Base-by-base conservation (phyloP, 2,113 vertebrate genomes). In the Pelecanus crispus region DNA sequence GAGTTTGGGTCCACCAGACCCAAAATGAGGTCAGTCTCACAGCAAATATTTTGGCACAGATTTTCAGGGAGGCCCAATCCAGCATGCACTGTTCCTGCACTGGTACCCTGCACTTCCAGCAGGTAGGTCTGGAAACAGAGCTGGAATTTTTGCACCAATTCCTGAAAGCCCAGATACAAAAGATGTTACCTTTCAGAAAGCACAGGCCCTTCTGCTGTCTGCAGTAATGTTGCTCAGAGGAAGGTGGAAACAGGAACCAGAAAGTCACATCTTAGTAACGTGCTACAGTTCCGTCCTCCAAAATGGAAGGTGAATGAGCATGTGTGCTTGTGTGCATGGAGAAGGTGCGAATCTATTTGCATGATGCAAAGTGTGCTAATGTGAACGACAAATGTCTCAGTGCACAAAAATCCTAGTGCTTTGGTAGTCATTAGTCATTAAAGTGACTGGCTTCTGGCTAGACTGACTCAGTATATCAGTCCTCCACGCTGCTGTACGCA, bases 81-180 rank as follows among this genome's bases (percentile, higher is more conserved):
- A 84, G 45, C 50, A 71, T 0, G 4, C 14, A n/a, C 17, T 4
- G 0, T 42, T 73, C 45, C 71, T 3, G 1, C 17, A 42, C 5
- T 4, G 7, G 38, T 8, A 63, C 11, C 31, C 19, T 49, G 28
- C n/a, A 87, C 0, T 0, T 34, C 45, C 18, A 81, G 63, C 17
- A 65, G 42, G 17, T 6, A 59, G 38, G 28, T 52, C 70, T 92
- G 58, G 32, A 84, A 86, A 67, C 6, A 65, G 49, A 82, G 44
- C 5, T 53, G 42, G 29, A 81, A 67, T 67, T 86, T 74, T 81
- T 87, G 52, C 34, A 91, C 59, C 55, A 52, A 1, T 42, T 89
- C 25, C n/a, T 84, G 68, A 49, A 74, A 91, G n/a, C 13, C 34
- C n/a, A 81, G 44, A 62, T 40, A 59, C 59, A 85, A 79, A 59